These are phyloP conservation scores for Ceraclea dissimilis DNA, from an alignment of 2,888 invertebrate genomes.

Conservation along the genomic window DNA sequence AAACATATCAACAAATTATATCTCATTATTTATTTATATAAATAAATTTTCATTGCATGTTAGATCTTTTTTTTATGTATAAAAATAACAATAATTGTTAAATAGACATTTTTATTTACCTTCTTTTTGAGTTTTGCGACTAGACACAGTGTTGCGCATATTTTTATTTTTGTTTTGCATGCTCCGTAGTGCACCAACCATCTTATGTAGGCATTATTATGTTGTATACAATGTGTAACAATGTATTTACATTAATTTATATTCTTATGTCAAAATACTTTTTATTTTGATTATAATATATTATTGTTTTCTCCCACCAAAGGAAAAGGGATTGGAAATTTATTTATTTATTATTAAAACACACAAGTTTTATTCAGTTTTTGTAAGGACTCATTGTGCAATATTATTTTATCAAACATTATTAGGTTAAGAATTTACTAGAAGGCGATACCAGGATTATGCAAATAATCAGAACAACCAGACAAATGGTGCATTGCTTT, in stretches of 20 bases:
- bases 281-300: not conserved
- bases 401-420: slow-evolving; percentile 7
- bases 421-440: slow-evolving; percentile 6
- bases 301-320: not conserved
- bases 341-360: not conserved
- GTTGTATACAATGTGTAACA: not conserved
- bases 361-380: not conserved
- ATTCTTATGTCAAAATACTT: not conserved
- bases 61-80: not conserved
- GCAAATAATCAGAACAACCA: too few species aligned
- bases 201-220: slow-evolving; percentile 2
- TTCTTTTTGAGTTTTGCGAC: too few species aligned
- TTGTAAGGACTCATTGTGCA: not conserved
- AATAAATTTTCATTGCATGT: not conserved
- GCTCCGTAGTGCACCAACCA: slow-evolving; percentile 13
- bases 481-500: too few species aligned
- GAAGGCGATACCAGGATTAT: not conserved
- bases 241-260: slow-evolving; percentile 5
- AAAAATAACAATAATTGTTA: not conserved
- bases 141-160: not conserved
- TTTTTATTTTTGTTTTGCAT: slow-evolving; percentile 12
- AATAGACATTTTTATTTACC: slow-evolving; percentile 2
- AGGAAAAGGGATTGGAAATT: slow-evolving; percentile 17
- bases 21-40: too few species aligned
- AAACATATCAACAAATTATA: slow-evolving; percentile 1